Conservation (phyloP, 2,888 invertebrate genomes). For the Nephrotoma appendiculata region DNA sequence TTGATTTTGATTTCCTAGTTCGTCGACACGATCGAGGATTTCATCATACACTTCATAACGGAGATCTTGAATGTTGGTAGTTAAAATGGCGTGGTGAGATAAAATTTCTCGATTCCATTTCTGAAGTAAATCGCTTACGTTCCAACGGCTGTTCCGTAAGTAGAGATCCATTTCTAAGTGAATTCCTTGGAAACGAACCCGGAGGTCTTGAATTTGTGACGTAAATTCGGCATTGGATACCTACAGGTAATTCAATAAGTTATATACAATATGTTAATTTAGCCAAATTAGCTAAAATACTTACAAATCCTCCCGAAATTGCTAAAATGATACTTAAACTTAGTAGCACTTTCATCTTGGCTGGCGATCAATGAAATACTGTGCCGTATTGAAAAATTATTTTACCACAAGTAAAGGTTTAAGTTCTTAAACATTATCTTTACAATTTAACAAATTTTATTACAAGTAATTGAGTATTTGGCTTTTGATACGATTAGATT, state of each 20-base stretch:
- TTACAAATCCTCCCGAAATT: background rate
- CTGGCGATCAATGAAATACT: background rate
- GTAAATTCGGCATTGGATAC: background rate
- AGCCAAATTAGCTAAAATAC: background rate
- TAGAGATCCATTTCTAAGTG: background rate
- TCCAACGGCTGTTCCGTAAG: background rate
- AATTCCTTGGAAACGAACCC: background rate
- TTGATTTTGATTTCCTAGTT: background rate
- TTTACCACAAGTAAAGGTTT: background rate
- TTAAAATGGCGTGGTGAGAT: background rate
- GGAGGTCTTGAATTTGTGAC: background rate
- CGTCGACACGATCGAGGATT: background rate
- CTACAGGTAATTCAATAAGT: background rate
- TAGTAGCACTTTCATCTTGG: background rate
- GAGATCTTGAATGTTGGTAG: background rate
- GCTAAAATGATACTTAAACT: background rate
- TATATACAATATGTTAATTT: background rate
- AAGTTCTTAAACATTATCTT: too few relatives aligned
- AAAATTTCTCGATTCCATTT: background rate
- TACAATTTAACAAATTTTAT: background rate
- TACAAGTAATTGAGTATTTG: background rate
- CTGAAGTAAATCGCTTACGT: background rate
- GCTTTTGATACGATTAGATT: background rate
- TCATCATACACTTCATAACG: background rate
- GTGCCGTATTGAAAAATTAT: background rate